phyloP scores from a whole-genome alignment of 2,797 vertebrate genomes.

The Melanogrammus aeglefinus region DNA sequence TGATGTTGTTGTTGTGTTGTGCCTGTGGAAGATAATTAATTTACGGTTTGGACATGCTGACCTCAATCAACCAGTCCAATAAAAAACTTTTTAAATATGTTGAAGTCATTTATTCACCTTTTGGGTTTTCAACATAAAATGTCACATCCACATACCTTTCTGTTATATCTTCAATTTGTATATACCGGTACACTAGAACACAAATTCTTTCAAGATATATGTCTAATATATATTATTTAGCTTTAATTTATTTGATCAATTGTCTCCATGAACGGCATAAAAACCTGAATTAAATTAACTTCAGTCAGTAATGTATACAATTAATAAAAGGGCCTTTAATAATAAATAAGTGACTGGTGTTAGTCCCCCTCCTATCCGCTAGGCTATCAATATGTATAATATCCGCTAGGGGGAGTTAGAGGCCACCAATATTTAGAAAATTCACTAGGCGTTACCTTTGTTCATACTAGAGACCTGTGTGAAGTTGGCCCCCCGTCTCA shows the following conservation, averaged over 20 bases:
- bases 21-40: not conserved
- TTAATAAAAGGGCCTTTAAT: too few relatives aligned
- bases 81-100: not conserved
- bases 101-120: not conserved
- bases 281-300: not conserved
- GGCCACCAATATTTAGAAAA: too few relatives aligned
- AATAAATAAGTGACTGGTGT: too few relatives aligned
- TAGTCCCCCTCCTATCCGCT: too few relatives aligned
- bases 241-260: not conserved
- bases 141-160: not conserved
- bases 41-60: not conserved
- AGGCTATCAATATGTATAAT: not conserved
- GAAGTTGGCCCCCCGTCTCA: too few relatives aligned
- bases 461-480: too few relatives aligned
- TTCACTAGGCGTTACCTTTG: too few relatives aligned
- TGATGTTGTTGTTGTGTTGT: not conserved
- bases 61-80: constrained; percentile 4
- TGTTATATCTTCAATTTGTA: too few relatives aligned
- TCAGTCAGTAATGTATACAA: not conserved
- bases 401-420: not conserved
- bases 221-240: not conserved
- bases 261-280: not conserved
- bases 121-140: not conserved
- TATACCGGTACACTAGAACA: too few relatives aligned
- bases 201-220: not conserved